A percentile compares a stretch with the other conserved stretches of the same genome.
phyloP scores from a whole-genome alignment of 2,888 invertebrate species.

The Orthonychiurus folsomi region DNA sequence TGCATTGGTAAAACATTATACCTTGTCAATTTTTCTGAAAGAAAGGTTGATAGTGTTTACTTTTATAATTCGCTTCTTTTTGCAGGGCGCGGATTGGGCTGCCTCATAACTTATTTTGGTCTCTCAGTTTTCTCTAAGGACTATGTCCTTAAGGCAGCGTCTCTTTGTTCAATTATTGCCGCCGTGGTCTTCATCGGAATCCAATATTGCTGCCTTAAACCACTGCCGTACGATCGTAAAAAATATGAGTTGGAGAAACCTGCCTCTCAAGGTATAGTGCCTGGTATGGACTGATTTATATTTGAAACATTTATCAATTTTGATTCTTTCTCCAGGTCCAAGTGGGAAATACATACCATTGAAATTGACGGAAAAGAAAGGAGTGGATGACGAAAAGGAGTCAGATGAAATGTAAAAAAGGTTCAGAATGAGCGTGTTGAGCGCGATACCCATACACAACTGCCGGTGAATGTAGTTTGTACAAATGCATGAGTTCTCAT shows the following conservation, averaged over 20 bases:
- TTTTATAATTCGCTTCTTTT: slow-evolving; percentile 4
- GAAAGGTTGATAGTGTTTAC: too few species aligned
- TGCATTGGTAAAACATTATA: slow-evolving; percentile 22
- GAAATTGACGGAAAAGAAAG: slow-evolving; percentile 18
- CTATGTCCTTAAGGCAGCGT: slow-evolving; percentile 29
- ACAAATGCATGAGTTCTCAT: too few species aligned
- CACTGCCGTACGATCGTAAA: slow-evolving; percentile 29
- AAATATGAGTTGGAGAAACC: slow-evolving; percentile 18
- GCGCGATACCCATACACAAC: too few species aligned
- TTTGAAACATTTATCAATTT: slow-evolving; percentile 7
- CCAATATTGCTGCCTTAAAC: slow-evolving; percentile 36
- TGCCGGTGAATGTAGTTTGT: too few species aligned
- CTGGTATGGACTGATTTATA: not conserved
- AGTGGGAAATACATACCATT: slow-evolving; percentile 37
- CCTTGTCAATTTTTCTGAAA: too few species aligned
- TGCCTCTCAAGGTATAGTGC: slow-evolving; percentile 23
- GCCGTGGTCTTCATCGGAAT: slow-evolving; percentile 31
- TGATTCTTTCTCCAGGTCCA: slow-evolving; percentile 24
- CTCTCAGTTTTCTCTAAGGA: slow-evolving; percentile 30
- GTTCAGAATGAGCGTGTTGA: too few species aligned
- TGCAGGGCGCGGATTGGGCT: slow-evolving; percentile 36
- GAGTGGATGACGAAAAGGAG: not conserved
- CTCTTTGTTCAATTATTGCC: slow-evolving; percentile 29
- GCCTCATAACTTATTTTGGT: slow-evolving; percentile 30
- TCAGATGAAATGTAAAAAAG: too few species aligned